Conservation (phyloP, 30 jellyfish, hydroid and myxozoan species). For the Cassiopea andromeda region DNA sequence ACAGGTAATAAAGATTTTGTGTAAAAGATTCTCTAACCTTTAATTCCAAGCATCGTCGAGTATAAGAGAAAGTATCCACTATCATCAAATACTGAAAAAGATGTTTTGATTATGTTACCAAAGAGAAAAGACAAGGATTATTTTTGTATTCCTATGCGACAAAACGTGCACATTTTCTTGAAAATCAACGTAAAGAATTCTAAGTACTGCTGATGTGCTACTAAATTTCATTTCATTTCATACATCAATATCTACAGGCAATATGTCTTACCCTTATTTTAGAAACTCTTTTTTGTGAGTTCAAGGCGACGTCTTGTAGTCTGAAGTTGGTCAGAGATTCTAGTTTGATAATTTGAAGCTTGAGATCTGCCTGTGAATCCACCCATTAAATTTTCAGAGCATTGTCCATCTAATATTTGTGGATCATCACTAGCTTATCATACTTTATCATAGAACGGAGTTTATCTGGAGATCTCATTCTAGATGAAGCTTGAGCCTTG, state of each 20-base stretch:
- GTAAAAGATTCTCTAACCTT: conserved; percentile 54
- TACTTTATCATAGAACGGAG: neutral
- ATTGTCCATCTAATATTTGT: neutral
- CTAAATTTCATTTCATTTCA: no score
- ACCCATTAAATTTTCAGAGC: neutral
- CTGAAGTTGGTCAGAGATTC: neutral
- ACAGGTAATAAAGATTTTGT: neutral
- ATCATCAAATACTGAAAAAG: conserved; percentile 91
- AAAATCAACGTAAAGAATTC: no score
- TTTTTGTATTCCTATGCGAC: neutral
- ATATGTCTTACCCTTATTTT: no score
- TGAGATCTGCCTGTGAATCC: neutral
- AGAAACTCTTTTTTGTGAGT: neutral
- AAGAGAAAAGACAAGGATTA: neutral
- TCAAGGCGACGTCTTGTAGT: neutral
- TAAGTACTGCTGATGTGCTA: no score
- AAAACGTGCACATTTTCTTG: no score
- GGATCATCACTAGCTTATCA: neutral
- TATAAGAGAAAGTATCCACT: conserved; percentile 93
- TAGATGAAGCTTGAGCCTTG: no score
- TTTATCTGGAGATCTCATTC: no score
- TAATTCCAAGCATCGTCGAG: conserved; percentile 95
- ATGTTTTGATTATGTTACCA: neutral
- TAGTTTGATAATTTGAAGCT: neutral
- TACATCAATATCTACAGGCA: no score